These are phyloP conservation scores for Prionailurus bengalensis DNA, from an alignment of 2,113 vertebrate species.

Conservation along the genomic window DNA sequence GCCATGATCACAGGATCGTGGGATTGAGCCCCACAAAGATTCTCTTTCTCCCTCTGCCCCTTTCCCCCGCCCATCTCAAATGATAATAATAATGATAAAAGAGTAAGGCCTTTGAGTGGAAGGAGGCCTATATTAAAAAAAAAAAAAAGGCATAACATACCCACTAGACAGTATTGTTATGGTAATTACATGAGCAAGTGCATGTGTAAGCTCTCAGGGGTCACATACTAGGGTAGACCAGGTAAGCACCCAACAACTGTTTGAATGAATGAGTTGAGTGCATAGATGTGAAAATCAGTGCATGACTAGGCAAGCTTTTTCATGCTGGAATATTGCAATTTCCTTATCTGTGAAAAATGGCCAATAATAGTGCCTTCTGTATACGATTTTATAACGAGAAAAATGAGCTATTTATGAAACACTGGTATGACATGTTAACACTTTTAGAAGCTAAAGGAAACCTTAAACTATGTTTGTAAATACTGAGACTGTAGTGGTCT, in stretches of 20 bases:
- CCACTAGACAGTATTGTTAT: not conserved
- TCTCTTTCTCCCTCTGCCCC: too few species aligned
- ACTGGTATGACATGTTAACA: not conserved
- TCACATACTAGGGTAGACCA: not conserved
- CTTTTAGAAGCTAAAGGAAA: slow-evolving; percentile 10
- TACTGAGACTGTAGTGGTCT: not conserved
- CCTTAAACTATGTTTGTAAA: not conserved
- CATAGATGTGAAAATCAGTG: slow-evolving; percentile 15
- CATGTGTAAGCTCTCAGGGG: not conserved
- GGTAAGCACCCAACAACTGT: not conserved
- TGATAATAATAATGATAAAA: too few species aligned
- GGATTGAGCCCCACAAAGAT: too few species aligned
- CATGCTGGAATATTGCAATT: not conserved
- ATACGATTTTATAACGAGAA: slow-evolving; percentile 11
- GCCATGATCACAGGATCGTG: too few species aligned
- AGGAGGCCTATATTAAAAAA: not conserved
- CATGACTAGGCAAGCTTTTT: not conserved
- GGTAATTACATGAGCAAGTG: not conserved
- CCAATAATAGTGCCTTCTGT: not conserved
- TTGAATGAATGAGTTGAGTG: not conserved
- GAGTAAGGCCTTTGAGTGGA: too few species aligned
- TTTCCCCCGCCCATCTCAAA: too few species aligned
- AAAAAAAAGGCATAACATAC: not conserved
- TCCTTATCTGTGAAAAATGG: not conserved
- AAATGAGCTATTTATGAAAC: not conserved